Evolutionary conservation across 2,888 invertebrate genomes (phyloP), one percentile per base, ranked within the genome.

Genomic region (Penaeus monodon): DNA sequence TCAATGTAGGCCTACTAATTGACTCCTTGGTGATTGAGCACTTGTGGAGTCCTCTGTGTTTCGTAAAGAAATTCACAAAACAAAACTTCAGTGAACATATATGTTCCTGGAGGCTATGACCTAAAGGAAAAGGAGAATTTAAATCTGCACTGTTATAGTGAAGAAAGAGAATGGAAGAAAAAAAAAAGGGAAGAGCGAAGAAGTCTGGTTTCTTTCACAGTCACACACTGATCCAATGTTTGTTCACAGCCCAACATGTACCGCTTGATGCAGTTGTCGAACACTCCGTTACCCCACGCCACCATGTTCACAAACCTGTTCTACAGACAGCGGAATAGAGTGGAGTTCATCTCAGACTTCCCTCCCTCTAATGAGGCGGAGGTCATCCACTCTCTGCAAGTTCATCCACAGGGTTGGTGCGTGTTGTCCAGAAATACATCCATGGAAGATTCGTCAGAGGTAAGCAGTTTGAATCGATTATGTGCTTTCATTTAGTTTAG

Each of bases 311-410:
- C 97, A 91, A 95, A 96, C 91, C 93, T 98, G 80, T 98, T 98
- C 92, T 88, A 85, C 83, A 87, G 86, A 38, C 94, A 94, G 91
- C 94, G 95, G 91, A 98, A 98, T 93, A 94, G 98, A 73, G 95
- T 98, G 7, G 98, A 98, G 92, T 95, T 98, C 91, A 95, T 98
- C 24, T 95, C 96, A 0, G 98, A 98, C 93, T 98, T 98, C 93
- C 97, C 98, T 0, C 93, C 93, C 3, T 84, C 74, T 12, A 96
- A 97, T 92, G 96, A 97, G 90, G 97, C 98, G 0, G 97, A 97
- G 92, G 96, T 97, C 85, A 96, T 98, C 90, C 96, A 97, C 91
- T 97, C 98, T 2, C 93, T 98, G 88, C 88, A 88, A 83, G 95
- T 97, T 89, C 97, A 97, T 92, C 97, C 97, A 0, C 95, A 96